Evolutionary conservation across 2,888 invertebrate species (phyloP).

Genomic region (Sphaeridia pumilis): DNA sequence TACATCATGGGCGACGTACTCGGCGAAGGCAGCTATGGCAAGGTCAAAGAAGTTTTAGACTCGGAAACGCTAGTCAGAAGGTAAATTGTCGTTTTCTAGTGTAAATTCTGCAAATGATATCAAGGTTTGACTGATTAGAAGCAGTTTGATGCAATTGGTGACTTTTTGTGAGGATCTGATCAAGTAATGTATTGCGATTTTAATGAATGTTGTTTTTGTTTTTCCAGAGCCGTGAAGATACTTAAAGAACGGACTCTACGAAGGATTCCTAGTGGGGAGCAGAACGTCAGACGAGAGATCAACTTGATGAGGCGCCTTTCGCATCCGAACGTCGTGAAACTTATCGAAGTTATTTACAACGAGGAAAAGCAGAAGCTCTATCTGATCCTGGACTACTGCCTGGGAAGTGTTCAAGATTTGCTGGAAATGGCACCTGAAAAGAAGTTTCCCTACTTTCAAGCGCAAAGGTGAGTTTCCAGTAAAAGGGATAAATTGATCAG

Average conservation of each 20-base stretch:
- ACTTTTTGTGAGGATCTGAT: too few relatives aligned
- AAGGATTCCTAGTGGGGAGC: constrained; percentile 93
- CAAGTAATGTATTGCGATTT: too few relatives aligned
- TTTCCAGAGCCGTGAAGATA: constrained; percentile 79
- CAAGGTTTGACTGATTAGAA: neutral
- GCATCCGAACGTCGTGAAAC: constrained; percentile 87
- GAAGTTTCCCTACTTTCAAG: constrained; percentile 85
- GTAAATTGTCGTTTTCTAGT: constrained; percentile 14
- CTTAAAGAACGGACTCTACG: constrained; percentile 82
- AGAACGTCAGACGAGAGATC: constrained; percentile 89
- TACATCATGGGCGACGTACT: constrained; percentile 96
- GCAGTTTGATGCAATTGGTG: neutral
- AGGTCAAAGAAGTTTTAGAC: constrained; percentile 95
- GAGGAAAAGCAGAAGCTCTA: constrained; percentile 98
- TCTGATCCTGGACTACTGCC: constrained; percentile 95
- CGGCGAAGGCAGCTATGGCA: constrained; percentile 97
- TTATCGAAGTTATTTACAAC: constrained; percentile 87
- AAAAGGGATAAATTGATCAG: too few relatives aligned
- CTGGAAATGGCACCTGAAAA: constrained; percentile 77
- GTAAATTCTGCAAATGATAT: neutral
- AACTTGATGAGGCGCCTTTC: constrained; percentile 70
- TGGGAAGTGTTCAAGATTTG: constrained; percentile 90
- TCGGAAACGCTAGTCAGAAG: constrained; percentile 72
- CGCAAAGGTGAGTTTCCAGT: constrained; percentile 54
- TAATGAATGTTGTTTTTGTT: too few relatives aligned